These are phyloP conservation scores for Tragelaphus imberbis DNA, from an alignment of 2,113 vertebrate species.

Conservation along the genomic window DNA sequence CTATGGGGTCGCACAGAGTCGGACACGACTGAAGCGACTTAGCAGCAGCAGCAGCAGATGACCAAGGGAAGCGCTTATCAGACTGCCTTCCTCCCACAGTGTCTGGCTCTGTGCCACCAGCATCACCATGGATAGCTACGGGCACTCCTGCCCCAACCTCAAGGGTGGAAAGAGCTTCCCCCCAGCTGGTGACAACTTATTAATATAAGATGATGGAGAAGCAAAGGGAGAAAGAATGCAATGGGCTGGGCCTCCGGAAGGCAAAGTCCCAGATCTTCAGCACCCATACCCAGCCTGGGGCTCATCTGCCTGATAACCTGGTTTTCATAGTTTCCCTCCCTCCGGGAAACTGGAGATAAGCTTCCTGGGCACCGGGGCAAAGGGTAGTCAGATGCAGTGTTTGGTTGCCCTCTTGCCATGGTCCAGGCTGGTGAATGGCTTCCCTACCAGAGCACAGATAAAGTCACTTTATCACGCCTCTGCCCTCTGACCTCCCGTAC, in stretches of 20 bases:
- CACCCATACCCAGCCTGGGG: neutral
- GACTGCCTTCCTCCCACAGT: neutral
- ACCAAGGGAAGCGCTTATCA: neutral
- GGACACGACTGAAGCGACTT: too few species aligned
- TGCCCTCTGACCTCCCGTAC: neutral
- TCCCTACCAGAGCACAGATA: neutral
- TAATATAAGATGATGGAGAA: constrained; percentile 14
- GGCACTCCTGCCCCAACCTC: neutral
- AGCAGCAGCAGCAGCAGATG: neutral
- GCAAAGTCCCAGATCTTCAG: neutral
- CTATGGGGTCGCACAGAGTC: too few species aligned
- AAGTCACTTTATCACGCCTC: neutral
- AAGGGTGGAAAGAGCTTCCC: neutral
- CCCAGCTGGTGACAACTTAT: neutral
- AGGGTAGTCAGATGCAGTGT: neutral
- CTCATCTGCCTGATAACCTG: neutral
- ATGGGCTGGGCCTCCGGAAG: neutral
- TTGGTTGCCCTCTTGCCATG: neutral
- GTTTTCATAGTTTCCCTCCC: neutral
- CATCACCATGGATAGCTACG: constrained; percentile 26
- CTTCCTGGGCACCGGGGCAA: neutral
- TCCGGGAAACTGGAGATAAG: neutral
- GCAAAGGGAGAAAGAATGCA: neutral
- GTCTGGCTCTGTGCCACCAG: neutral
- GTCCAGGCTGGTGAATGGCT: neutral